phyloP scores from a whole-genome alignment of 2,888 invertebrate species.

The Tanytarsus gracilentus region DNA sequence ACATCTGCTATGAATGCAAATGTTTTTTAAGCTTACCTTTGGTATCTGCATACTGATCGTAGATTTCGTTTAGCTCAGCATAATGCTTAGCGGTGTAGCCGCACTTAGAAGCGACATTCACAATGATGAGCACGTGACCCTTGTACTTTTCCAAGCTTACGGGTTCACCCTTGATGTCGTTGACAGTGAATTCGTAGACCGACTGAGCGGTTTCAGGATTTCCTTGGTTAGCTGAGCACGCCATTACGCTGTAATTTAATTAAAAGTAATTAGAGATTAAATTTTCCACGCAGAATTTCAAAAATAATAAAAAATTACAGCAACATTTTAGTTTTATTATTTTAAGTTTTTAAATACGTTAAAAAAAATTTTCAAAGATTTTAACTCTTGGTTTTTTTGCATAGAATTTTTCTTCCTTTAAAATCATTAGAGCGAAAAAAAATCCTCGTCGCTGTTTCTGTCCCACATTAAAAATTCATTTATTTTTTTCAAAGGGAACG shows the following conservation, averaged over 20 bases:
- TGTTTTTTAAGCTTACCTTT: slow-evolving; percentile 37
- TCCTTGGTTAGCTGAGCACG: slow-evolving; percentile 27
- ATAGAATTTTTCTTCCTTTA: not conserved
- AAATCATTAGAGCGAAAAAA: not conserved
- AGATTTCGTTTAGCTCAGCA: slow-evolving; percentile 48
- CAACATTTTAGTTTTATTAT: too few species aligned
- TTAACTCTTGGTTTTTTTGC: not conserved
- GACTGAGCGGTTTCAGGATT: slow-evolving; percentile 29
- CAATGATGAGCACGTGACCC: slow-evolving; percentile 49
- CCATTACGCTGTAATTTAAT: slow-evolving; percentile 29
- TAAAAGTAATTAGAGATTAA: not conserved
- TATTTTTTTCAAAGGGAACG: not conserved
- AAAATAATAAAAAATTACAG: not conserved
- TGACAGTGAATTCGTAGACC: slow-evolving; percentile 29
- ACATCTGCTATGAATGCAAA: too few species aligned
- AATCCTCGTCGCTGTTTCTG: not conserved
- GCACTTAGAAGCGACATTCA: slow-evolving; percentile 54
- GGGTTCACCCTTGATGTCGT: slow-evolving; percentile 27
- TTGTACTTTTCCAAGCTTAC: slow-evolving; percentile 38
- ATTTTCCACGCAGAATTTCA: not conserved
- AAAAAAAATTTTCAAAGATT: not conserved
- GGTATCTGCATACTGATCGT: slow-evolving; percentile 45
- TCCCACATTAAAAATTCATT: not conserved
- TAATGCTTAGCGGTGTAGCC: slow-evolving; percentile 50
- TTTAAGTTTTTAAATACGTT: too few species aligned